phyloP scores from a whole-genome alignment of 2,797 vertebrate genomes.

The Alauda arvensis region DNA sequence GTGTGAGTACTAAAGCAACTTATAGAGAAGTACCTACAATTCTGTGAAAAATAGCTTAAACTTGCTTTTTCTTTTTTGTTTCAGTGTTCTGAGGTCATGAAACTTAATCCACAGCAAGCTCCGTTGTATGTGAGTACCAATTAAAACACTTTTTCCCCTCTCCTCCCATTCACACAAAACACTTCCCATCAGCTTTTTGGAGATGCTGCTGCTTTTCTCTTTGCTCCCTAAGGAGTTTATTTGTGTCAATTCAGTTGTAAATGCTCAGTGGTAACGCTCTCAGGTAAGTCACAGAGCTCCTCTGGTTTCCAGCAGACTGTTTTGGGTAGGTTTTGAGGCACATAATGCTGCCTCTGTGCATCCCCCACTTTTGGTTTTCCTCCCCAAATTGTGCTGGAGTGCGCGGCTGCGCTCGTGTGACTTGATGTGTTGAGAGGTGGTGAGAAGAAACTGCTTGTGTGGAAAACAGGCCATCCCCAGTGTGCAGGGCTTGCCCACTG shows the following conservation, averaged over 20 bases:
- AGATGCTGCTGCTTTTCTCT: background rate
- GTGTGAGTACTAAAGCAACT: background rate
- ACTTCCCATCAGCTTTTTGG: background rate
- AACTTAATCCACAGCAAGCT: slow-evolving; percentile 97
- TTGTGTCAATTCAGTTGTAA: background rate
- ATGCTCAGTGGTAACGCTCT: rapidly evolving
- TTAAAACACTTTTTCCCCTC: background rate
- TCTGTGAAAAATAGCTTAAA: background rate
- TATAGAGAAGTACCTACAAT: background rate
- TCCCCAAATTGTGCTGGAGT: rapidly evolving
- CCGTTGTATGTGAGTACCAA: slow-evolving; percentile 92
- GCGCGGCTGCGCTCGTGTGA: rapidly evolving
- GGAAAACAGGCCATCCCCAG: background rate
- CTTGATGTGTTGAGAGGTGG: background rate
- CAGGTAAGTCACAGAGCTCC: background rate
- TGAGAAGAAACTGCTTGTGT: background rate
- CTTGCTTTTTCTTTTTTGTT: slow-evolving; percentile 59
- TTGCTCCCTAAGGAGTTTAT: background rate
- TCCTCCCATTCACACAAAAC: background rate
- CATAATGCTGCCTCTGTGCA: background rate
- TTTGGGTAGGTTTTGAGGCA: background rate
- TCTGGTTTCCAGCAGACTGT: background rate
- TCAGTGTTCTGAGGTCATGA: slow-evolving; percentile 93
- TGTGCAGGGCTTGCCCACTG: background rate
- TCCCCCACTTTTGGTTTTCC: background rate